These are phyloP conservation scores for Pomatostomus ruficeps DNA, from an alignment of 2,113 vertebrate species.

Conservation along the genomic window DNA sequence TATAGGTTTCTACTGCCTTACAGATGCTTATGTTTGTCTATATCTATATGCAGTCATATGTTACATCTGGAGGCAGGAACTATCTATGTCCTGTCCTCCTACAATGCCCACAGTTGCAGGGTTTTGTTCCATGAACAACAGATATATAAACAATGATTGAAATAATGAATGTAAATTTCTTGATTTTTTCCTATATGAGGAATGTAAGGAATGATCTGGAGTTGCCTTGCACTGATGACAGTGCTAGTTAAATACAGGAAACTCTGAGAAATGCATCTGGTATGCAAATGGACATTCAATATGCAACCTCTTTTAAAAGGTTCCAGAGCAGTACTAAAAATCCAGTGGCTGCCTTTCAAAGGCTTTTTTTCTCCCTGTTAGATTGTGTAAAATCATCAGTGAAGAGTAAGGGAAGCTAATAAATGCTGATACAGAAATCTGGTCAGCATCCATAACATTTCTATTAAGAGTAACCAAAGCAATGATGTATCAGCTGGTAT, in stretches of 20 bases:
- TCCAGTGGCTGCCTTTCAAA: background rate
- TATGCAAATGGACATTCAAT: background rate
- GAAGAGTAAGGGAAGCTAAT: background rate
- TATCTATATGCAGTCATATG: background rate
- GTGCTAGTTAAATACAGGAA: background rate
- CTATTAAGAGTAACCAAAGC: background rate
- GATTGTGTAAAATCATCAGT: background rate
- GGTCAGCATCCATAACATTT: background rate
- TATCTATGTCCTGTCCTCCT: background rate
- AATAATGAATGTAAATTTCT: background rate
- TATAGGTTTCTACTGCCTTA: background rate
- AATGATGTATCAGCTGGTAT: background rate
- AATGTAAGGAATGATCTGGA: background rate
- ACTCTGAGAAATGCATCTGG: background rate
- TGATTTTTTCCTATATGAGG: background rate
- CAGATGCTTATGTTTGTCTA: background rate
- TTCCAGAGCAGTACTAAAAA: background rate
- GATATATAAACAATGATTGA: background rate
- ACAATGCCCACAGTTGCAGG: background rate
- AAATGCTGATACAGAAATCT: background rate
- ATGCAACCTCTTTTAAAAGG: background rate
- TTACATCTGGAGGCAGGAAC: background rate
- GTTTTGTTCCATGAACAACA: background rate
- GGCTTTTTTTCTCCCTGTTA: background rate
- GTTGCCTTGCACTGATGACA: background rate